Evolutionary conservation across 2,888 invertebrate genomes (phyloP).

Genomic region (Scelioninae gen. 1): DNA sequence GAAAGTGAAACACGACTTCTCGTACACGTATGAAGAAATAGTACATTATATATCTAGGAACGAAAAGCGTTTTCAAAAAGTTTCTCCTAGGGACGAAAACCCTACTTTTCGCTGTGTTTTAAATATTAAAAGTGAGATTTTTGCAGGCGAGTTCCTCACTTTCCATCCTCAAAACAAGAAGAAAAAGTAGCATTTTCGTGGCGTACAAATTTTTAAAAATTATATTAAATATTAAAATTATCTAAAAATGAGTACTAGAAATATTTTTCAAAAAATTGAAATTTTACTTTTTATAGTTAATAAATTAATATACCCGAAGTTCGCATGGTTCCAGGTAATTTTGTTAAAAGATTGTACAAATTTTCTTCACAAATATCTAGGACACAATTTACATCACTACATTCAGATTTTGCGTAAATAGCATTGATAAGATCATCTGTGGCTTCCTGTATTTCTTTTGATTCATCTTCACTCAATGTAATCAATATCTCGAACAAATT

Average conservation of each 20-base stretch:
- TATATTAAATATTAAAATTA: too few species aligned
- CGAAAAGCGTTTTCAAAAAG: too few species aligned
- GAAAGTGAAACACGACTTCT: too few species aligned
- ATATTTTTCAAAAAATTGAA: neutral
- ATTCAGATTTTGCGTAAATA: conserved; percentile 84
- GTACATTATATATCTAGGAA: too few species aligned
- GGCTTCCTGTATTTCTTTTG: conserved; percentile 85
- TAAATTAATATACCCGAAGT: conserved; percentile 79
- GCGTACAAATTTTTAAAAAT: too few species aligned
- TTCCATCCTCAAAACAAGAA: too few species aligned
- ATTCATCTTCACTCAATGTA: conserved; percentile 88
- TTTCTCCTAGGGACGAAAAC: too few species aligned
- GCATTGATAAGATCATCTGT: conserved; percentile 82
- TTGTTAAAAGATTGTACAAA: conserved; percentile 86
- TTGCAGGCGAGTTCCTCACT: too few species aligned
- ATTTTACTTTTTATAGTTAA: neutral
- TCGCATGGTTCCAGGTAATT: conserved; percentile 88
- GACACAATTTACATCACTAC: conserved; percentile 82
- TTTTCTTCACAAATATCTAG: conserved; percentile 87
- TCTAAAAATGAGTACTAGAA: neutral
- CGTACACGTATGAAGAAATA: too few species aligned
- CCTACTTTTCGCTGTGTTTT: too few species aligned
- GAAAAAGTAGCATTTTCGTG: too few species aligned
- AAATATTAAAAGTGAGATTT: too few species aligned
- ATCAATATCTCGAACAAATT: conserved; percentile 89